A percentile compares a stretch with the other conserved stretches of the same genome.
phyloP scores from a whole-genome alignment of 92 coral and sea anemone genomes.

The Parazoanthus swiftii region DNA sequence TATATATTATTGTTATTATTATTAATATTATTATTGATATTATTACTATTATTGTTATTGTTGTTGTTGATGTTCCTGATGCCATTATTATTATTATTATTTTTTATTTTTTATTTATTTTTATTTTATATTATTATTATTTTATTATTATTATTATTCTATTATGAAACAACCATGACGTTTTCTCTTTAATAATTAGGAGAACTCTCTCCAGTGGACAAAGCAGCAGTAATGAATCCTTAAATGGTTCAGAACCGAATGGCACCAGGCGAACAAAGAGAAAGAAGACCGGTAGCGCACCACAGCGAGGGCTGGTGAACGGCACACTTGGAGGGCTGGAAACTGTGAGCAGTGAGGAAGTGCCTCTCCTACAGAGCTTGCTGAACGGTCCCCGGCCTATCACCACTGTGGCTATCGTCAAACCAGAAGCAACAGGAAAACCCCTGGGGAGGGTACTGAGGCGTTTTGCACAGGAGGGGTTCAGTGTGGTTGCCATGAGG shows the following conservation, averaged over 20 bases:
- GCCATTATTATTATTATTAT: too few relatives aligned
- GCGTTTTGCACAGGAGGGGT: constrained; percentile 83
- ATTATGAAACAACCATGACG: too few relatives aligned
- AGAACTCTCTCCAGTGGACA: constrained; percentile 28
- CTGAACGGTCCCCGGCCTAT: constrained; percentile 83
- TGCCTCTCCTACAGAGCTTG: constrained; percentile 72
- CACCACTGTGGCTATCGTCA: constrained; percentile 82
- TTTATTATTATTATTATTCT: neutral
- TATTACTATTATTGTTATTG: too few relatives aligned
- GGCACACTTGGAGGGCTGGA: constrained; percentile 62
- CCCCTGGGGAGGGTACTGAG: constrained; percentile 81
- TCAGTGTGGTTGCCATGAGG: constrained; percentile 67
- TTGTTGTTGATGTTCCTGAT: too few relatives aligned
- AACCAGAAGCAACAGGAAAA: constrained; percentile 80
- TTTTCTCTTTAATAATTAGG: neutral
- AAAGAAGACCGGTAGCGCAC: neutral
- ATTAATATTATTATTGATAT: too few relatives aligned
- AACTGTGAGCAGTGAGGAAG: constrained; percentile 57
- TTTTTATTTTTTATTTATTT: too few relatives aligned
- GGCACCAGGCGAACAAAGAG: constrained; percentile 22
- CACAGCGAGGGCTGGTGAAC: constrained; percentile 28
- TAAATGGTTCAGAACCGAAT: constrained; percentile 19
- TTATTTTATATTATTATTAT: too few relatives aligned
- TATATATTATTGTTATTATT: too few relatives aligned
- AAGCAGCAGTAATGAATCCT: constrained; percentile 55